These are phyloP conservation scores for Petrocephalus microphthalmus DNA, from an alignment of 2,113 vertebrate genomes.

Conservation along the genomic window DNA sequence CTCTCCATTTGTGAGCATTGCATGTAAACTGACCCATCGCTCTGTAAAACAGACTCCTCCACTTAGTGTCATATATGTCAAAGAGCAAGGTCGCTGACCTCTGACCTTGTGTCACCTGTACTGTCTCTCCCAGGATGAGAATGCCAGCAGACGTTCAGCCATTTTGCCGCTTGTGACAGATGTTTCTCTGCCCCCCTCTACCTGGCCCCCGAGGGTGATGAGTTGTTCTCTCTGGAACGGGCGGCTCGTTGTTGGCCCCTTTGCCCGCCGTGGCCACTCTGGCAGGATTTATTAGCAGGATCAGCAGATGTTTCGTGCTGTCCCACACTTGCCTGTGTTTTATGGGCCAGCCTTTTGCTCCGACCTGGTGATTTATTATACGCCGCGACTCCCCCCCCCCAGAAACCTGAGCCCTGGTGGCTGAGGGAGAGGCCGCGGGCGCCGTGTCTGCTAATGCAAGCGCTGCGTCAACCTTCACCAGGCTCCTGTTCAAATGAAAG, in stretches of 20 bases:
- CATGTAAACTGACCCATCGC: neutral
- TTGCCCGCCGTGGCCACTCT: neutral
- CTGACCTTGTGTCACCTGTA: neutral
- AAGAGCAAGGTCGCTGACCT: neutral
- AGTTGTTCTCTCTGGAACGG: constrained; percentile 12
- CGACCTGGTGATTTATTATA: constrained; percentile 46
- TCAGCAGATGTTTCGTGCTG: constrained; percentile 61
- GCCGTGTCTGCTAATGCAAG: constrained; percentile 48
- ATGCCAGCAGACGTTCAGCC: neutral
- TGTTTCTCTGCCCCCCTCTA: neutral
- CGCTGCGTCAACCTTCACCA: constrained; percentile 56
- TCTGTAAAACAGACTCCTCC: neutral
- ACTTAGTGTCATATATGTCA: neutral
- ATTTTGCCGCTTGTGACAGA: neutral
- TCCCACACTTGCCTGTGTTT: constrained; percentile 49
- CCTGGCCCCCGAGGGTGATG: neutral
- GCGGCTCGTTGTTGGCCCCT: neutral
- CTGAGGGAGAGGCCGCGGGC: constrained; percentile 32
- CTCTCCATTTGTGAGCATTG: neutral
- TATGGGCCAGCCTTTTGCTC: constrained; percentile 51
- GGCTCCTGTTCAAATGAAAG: constrained; percentile 45
- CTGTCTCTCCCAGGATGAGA: neutral
- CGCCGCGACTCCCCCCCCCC: constrained; percentile 30
- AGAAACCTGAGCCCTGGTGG: constrained; percentile 33
- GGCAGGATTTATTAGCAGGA: constrained; percentile 42